Conservation (phyloP, 2,888 invertebrate species). For the Odiellus spinosus region DNA sequence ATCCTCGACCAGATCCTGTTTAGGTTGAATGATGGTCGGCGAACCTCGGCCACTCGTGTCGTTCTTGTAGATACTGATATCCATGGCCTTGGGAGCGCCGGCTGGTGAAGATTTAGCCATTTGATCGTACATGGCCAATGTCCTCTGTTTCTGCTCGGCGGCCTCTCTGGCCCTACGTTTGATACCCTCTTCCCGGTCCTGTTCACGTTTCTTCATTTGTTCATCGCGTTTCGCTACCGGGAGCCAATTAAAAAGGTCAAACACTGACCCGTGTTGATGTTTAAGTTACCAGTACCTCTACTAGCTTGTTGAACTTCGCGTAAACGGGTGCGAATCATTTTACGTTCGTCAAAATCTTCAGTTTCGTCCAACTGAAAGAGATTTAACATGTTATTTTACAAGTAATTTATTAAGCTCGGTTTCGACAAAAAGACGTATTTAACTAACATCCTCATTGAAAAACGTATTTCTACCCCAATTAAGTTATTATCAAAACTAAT, state of each 20-base stretch:
- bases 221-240: constrained; percentile 19
- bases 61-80: constrained; percentile 19
- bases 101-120: constrained; percentile 25
- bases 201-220: constrained; percentile 18
- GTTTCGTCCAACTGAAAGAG: constrained; percentile 55
- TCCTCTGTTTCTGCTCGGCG: constrained; percentile 28
- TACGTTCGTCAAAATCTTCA: constrained; percentile 71
- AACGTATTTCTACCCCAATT: too few relatives aligned
- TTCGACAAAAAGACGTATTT: too few relatives aligned
- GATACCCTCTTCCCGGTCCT: constrained; percentile 21
- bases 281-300: constrained; percentile 46
- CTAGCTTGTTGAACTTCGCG: constrained; percentile 70
- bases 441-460: too few relatives aligned
- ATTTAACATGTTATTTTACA: too few relatives aligned
- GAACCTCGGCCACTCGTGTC: too few relatives aligned
- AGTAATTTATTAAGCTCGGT: too few relatives aligned
- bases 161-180: constrained; percentile 24
- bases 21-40: background rate
- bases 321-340: constrained; percentile 60
- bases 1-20: constrained; percentile 21
- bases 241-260: background rate
- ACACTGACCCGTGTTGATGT: background rate
- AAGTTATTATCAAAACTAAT: too few relatives aligned
- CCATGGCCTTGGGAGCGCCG: constrained; percentile 21
- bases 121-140: constrained; percentile 27